These are phyloP conservation scores for Turnix velox DNA, from an alignment of 2,113 vertebrate genomes.

Conservation along the genomic window DNA sequence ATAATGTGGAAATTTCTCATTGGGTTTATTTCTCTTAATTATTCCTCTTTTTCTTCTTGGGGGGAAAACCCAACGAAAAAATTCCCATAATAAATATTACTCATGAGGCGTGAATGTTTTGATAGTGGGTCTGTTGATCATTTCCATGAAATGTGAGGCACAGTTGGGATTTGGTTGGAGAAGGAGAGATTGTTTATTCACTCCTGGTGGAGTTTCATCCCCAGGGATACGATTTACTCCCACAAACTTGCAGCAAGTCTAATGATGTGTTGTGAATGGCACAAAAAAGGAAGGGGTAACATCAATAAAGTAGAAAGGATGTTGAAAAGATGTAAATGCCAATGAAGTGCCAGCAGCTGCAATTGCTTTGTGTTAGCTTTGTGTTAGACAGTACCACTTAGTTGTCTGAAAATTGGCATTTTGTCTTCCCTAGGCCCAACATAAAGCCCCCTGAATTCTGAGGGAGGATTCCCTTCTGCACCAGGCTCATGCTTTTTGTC, in stretches of 20 bases:
- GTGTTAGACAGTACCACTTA: background rate
- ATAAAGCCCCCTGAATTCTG: background rate
- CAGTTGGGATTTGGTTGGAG: slow-evolving; percentile 5
- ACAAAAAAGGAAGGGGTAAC: background rate
- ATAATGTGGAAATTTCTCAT: slow-evolving; percentile 43
- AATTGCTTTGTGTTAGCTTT: background rate
- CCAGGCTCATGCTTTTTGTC: background rate
- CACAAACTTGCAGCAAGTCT: background rate
- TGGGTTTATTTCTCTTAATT: slow-evolving; percentile 53
- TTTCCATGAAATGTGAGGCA: slow-evolving; percentile 62
- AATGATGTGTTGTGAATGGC: background rate
- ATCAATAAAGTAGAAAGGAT: slow-evolving; percentile 14
- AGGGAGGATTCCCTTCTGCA: background rate
- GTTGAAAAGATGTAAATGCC: slow-evolving; percentile 1
- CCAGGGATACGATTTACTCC: background rate
- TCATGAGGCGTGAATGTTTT: slow-evolving; percentile 63
- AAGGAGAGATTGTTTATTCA: slow-evolving; percentile 46
- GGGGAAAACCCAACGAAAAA: slow-evolving; percentile 23
- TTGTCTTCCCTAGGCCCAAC: background rate
- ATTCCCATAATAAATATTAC: slow-evolving; percentile 61
- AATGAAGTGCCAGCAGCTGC: background rate
- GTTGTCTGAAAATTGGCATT: background rate
- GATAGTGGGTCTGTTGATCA: slow-evolving; percentile 40
- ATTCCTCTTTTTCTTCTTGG: slow-evolving; percentile 20
- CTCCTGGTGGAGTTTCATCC: slow-evolving; percentile 41